These are phyloP conservation scores for Piaya cayana DNA, from an alignment of 2,113 vertebrate species.

Conservation along the genomic window DNA sequence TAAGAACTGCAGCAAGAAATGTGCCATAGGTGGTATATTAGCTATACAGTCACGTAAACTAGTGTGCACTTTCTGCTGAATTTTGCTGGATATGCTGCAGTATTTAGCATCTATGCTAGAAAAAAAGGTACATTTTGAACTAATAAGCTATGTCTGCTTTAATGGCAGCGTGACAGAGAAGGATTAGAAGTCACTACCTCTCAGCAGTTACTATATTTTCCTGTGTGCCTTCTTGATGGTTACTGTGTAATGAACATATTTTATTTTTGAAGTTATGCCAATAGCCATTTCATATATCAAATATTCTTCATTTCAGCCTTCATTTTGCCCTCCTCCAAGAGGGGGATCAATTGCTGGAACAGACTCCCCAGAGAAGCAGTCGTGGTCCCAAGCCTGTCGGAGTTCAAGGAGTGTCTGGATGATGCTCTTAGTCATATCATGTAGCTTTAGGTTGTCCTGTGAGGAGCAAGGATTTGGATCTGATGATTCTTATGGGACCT, in stretches of 20 bases:
- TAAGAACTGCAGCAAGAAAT: neutral
- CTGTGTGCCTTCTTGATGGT: neutral
- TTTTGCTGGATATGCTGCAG: neutral
- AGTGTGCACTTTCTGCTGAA: neutral
- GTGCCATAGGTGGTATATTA: neutral
- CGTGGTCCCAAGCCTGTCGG: too few relatives aligned
- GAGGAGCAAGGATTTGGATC: too few relatives aligned
- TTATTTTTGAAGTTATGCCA: neutral
- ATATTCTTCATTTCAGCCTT: too few relatives aligned
- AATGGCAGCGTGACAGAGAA: fast-evolving
- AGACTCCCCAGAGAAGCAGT: too few relatives aligned
- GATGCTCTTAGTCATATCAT: too few relatives aligned
- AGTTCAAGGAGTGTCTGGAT: too few relatives aligned
- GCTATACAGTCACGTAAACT: neutral
- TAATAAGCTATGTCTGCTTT: neutral
- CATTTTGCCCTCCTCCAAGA: too few relatives aligned
- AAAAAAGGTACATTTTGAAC: neutral
- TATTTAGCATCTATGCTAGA: neutral
- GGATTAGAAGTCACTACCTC: neutral
- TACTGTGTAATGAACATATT: neutral
- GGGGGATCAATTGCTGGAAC: too few relatives aligned
- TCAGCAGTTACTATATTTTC: neutral
- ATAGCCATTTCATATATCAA: neutral
- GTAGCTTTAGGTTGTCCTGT: too few relatives aligned
- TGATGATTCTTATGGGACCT: too few relatives aligned